Evolutionary conservation across 1,140 invertebrate species (phyloP).

Genomic region (Dufourea novaeangliae): DNA sequence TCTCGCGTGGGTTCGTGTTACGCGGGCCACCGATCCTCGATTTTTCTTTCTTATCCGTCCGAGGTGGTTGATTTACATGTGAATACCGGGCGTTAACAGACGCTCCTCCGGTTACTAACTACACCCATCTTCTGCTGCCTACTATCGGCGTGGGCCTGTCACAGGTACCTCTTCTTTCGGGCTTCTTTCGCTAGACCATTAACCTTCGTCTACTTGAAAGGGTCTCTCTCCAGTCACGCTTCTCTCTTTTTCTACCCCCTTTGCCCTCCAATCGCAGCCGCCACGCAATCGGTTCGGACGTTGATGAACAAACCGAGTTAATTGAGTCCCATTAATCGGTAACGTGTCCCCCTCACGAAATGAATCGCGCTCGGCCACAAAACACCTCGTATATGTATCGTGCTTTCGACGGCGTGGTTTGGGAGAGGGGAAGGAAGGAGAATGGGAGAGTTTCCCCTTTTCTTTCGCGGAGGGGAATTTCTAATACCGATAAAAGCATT

Average conservation of each 20-base stretch:
- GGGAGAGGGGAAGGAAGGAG: too few relatives aligned
- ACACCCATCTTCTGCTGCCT: conserved; percentile 46
- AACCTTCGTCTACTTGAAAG: conserved; percentile 66
- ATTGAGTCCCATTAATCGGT: conserved; percentile 43
- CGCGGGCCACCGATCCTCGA: neutral
- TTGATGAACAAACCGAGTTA: conserved; percentile 45
- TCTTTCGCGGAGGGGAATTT: conserved; percentile 32
- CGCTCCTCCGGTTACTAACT: conserved; percentile 72
- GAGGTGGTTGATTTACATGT: conserved; percentile 75
- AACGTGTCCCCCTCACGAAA: conserved; percentile 29
- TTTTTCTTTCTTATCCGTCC: conserved; percentile 16
- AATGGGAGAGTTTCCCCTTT: conserved; percentile 14
- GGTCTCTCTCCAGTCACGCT: conserved; percentile 5
- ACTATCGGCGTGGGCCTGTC: conserved; percentile 61
- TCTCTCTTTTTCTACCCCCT: neutral
- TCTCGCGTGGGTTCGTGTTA: neutral
- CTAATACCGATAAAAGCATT: conserved; percentile 46
- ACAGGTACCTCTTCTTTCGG: conserved; percentile 62
- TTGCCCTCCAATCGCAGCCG: neutral
- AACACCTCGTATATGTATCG: neutral
- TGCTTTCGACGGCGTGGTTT: neutral
- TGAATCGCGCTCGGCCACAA: conserved; percentile 14
- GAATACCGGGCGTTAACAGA: conserved; percentile 79
- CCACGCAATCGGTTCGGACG: conserved; percentile 14
- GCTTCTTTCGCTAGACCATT: conserved; percentile 73